Conservation (phyloP, 2,797 vertebrate species). For the Coluber constrictor region DNA sequence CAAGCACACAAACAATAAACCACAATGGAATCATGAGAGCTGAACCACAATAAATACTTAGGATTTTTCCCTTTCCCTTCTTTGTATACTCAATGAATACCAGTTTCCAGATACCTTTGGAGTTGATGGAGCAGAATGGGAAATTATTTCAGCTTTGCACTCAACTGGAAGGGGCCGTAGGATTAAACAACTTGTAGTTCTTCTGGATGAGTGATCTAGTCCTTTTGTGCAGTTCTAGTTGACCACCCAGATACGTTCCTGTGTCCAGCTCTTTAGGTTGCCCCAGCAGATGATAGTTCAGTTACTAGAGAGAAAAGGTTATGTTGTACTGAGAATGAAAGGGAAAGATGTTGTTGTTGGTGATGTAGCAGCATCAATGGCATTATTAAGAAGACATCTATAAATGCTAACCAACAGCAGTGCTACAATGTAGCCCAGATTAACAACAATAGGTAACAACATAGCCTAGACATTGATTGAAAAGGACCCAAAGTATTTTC, state of each 20-base stretch:
- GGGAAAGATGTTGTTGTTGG: background rate
- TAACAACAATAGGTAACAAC: background rate
- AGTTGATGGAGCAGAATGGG: background rate
- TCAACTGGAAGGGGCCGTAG: background rate
- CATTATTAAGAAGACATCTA: background rate
- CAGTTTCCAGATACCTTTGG: background rate
- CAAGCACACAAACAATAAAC: background rate
- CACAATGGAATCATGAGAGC: background rate
- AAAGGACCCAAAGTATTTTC: background rate
- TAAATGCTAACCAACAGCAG: background rate
- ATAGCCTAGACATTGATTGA: background rate
- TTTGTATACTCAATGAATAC: background rate
- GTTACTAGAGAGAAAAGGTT: background rate
- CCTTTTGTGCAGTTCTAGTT: background rate
- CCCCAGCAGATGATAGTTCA: background rate
- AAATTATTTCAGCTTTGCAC: background rate
- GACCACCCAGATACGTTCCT: background rate
- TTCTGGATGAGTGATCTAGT: background rate
- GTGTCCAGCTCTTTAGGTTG: background rate
- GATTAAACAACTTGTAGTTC: background rate
- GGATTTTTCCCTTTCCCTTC: background rate
- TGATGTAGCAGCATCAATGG: background rate
- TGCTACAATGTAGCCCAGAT: background rate
- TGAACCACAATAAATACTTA: background rate
- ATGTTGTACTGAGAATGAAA: background rate